Percentiles rank a stretch among this genome's conserved stretches.
These are phyloP conservation scores for Cataglyphis rosenhaueri DNA, from an alignment of 2,888 invertebrate species.

Conservation along the genomic window DNA sequence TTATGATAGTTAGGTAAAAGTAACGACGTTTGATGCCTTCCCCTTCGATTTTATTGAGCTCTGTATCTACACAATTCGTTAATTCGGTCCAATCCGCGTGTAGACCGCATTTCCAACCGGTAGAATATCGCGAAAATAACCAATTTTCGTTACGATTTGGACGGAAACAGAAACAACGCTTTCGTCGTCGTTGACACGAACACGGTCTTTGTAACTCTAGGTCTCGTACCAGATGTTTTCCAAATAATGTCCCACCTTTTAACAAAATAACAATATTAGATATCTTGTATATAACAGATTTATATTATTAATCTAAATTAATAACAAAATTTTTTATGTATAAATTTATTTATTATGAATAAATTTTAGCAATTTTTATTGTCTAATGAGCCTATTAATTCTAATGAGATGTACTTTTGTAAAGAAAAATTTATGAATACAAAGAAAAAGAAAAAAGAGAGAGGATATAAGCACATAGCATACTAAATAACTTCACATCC, in stretches of 20 bases:
- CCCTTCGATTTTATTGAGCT: constrained; percentile 96
- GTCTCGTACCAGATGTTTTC: constrained; percentile 97
- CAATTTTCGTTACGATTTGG: constrained; percentile 97
- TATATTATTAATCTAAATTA: not conserved
- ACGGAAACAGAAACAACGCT: constrained; percentile 96
- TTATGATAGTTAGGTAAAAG: constrained; percentile 97
- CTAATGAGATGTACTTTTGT: constrained; percentile 43
- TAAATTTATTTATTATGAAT: not conserved
- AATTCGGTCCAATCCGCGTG: constrained; percentile 99
- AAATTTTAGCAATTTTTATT: not conserved
- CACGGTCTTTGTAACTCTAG: constrained; percentile 97
- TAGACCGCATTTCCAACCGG: constrained; percentile 99
- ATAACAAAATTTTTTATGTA: not conserved
- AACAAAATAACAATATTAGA: constrained; percentile 7
- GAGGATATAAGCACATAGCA: constrained; percentile 66
- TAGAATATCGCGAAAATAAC: constrained; percentile 98
- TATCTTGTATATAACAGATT: not conserved
- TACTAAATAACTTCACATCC: constrained; percentile 67
- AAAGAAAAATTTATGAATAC: constrained; percentile 57
- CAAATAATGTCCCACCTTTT: constrained; percentile 96
- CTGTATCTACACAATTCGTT: constrained; percentile 95
- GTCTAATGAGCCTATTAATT: not conserved
- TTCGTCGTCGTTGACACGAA: constrained; percentile 95
- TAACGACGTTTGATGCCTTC: constrained; percentile 93
- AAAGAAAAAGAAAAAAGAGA: constrained; percentile 54